Evolutionary conservation across 2,888 invertebrate species (phyloP).

Genomic region (Allygus modestus): DNA sequence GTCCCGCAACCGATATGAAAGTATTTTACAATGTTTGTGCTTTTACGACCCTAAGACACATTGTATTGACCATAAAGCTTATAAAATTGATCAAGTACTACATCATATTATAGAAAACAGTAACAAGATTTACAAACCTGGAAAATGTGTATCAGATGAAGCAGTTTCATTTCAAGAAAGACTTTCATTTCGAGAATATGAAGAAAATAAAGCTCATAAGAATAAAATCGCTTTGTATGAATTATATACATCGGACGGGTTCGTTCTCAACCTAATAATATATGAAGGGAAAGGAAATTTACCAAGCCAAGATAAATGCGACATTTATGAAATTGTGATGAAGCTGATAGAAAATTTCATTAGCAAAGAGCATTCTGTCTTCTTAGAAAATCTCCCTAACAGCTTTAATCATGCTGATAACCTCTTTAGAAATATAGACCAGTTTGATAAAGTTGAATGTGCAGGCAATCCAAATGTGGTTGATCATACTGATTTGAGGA

Average conservation of each 20-base stretch:
- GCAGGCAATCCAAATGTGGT: conserved; percentile 36
- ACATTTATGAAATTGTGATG: background rate
- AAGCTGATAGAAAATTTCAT: conserved; percentile 21
- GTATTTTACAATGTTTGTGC: conserved; percentile 49
- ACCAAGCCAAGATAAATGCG: background rate
- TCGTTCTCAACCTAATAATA: conserved; percentile 38
- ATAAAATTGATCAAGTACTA: conserved; percentile 38
- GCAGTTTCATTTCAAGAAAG: background rate
- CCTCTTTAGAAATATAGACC: background rate
- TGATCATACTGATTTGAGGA: background rate
- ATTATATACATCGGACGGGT: conserved; percentile 30
- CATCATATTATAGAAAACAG: conserved; percentile 42
- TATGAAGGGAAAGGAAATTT: conserved; percentile 40
- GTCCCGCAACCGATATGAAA: conserved; percentile 35
- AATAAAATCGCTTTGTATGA: conserved; percentile 46
- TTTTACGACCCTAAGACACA: conserved; percentile 40
- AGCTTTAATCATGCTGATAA: conserved; percentile 28
- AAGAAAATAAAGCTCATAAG: conserved; percentile 33
- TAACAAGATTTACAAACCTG: conserved; percentile 38
- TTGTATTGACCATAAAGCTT: conserved; percentile 4
- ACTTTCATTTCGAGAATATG: conserved; percentile 39
- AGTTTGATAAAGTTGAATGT: conserved; percentile 18
- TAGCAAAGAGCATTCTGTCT: background rate
- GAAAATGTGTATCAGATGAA: conserved; percentile 36
- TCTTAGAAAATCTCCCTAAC: conserved; percentile 7